These are phyloP conservation scores for Heliornis fulica DNA, from an alignment of 2,113 vertebrate species.

Conservation along the genomic window DNA sequence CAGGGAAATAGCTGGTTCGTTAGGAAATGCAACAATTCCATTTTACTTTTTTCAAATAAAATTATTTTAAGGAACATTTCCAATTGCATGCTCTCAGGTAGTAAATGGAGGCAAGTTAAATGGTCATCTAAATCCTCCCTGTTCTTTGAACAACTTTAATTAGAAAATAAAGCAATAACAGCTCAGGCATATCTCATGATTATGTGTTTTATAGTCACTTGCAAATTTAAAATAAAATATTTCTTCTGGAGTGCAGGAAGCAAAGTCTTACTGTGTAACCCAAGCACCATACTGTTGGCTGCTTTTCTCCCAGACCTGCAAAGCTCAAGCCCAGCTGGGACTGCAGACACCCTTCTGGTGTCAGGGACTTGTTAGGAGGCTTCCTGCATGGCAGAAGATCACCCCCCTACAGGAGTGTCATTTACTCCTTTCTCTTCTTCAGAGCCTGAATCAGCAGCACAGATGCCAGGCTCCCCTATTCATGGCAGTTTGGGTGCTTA, in stretches of 20 bases:
- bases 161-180: neutral
- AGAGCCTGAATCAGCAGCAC: rapidly evolving
- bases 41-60: neutral
- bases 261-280: neutral
- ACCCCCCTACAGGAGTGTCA: no score
- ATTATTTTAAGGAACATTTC: neutral
- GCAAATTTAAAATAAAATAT: neutral
- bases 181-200: neutral
- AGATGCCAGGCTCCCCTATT: rapidly evolving
- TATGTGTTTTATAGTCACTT: neutral
- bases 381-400: neutral
- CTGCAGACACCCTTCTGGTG: neutral
- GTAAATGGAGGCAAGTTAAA: neutral
- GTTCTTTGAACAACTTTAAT: neutral
- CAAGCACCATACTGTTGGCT: neutral
- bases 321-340: neutral
- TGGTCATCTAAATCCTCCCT: neutral
- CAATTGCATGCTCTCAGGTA: neutral
- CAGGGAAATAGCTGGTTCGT: neutral
- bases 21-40: neutral
- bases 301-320: neutral
- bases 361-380: neutral
- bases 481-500: rapidly evolving
- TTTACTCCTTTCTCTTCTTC: neutral
- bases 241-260: neutral